A percentile compares a stretch with the other conserved stretches of the same genome.
These are phyloP conservation scores for Nematostella vectensis DNA, from an alignment of 92 coral and sea anemone genomes.

Conservation along the genomic window DNA sequence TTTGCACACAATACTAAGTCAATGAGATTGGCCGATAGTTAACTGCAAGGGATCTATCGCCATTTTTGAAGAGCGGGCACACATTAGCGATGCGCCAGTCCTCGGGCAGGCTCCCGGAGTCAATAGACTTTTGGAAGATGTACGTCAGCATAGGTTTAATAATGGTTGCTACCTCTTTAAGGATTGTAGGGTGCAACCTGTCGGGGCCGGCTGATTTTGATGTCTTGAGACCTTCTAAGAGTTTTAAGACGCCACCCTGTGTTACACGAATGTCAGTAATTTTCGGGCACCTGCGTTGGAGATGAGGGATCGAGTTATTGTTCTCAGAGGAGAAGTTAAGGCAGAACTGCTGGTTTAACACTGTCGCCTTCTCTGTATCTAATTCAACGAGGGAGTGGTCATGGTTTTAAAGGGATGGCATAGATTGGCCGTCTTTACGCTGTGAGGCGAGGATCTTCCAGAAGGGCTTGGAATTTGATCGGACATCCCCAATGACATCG, in stretches of 20 bases:
- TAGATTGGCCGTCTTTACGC: conserved; percentile 25
- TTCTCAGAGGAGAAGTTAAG: conserved; percentile 11
- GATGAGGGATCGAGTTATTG: conserved; percentile 1
- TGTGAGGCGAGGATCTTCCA: conserved; percentile 17
- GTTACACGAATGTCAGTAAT: conserved; percentile 13
- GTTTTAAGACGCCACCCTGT: conserved; percentile 2
- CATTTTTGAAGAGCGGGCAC: conserved; percentile 21
- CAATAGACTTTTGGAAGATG: conserved; percentile 15
- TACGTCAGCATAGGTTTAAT: conserved; percentile 8
- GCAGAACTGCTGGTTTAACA: conserved; percentile 6
- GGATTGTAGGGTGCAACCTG: conserved; percentile 5
- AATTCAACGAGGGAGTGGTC: conserved; percentile 6
- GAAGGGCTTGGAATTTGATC: conserved; percentile 14
- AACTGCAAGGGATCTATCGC: conserved; percentile 15
- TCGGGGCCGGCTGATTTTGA: conserved; percentile 15
- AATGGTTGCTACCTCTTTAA: conserved; percentile 10
- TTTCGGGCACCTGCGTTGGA: not conserved
- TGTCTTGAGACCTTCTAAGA: conserved; percentile 10
- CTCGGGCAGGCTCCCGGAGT: conserved; percentile 8
- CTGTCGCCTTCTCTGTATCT: conserved; percentile 18
- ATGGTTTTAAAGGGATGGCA: conserved; percentile 19
- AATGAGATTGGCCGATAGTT: conserved; percentile 23
- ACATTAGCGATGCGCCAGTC: conserved; percentile 26
- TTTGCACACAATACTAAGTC: conserved; percentile 21
- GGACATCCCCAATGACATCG: conserved; percentile 7